Conservation (phyloP, 2,888 invertebrate genomes). For the Ophioninae sp. region DNA sequence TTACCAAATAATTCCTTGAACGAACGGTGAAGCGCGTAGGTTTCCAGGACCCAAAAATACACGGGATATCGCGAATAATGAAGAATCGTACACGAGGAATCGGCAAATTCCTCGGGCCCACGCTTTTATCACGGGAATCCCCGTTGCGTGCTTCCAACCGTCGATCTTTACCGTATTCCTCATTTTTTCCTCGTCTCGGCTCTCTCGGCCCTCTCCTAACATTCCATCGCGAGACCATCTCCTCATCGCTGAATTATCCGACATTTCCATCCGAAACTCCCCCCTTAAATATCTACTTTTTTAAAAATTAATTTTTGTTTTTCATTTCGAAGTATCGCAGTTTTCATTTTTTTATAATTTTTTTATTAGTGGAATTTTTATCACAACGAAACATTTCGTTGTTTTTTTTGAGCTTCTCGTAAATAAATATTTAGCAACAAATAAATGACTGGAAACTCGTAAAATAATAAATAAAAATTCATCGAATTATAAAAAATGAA, state of each 20-base stretch:
- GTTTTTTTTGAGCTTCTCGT: too few relatives aligned
- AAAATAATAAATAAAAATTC: background rate
- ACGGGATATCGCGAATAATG: slow-evolving; percentile 15
- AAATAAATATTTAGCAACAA: background rate
- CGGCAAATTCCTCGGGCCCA: slow-evolving; percentile 30
- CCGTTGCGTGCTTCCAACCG: slow-evolving; percentile 25
- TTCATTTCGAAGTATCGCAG: background rate
- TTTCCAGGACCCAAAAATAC: slow-evolving; percentile 3
- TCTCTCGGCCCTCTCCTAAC: background rate
- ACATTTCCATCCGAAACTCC: background rate
- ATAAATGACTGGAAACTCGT: background rate
- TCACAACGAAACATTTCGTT: too few relatives aligned
- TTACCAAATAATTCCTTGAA: slow-evolving; percentile 17
- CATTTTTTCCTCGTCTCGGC: background rate
- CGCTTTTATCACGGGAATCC: slow-evolving; percentile 41
- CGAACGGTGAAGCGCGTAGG: slow-evolving; percentile 2
- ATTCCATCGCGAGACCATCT: background rate
- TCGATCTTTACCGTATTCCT: slow-evolving; percentile 3
- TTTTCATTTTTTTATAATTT: too few relatives aligned
- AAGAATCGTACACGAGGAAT: slow-evolving; percentile 18
- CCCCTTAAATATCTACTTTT: background rate
- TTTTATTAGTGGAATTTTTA: too few relatives aligned
- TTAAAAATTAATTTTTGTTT: background rate
- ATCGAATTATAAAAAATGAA: too few relatives aligned
- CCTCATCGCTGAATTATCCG: background rate